Base-by-base conservation (phyloP, 2,888 invertebrate species). In the Eupithecia subfuscata region DNA sequence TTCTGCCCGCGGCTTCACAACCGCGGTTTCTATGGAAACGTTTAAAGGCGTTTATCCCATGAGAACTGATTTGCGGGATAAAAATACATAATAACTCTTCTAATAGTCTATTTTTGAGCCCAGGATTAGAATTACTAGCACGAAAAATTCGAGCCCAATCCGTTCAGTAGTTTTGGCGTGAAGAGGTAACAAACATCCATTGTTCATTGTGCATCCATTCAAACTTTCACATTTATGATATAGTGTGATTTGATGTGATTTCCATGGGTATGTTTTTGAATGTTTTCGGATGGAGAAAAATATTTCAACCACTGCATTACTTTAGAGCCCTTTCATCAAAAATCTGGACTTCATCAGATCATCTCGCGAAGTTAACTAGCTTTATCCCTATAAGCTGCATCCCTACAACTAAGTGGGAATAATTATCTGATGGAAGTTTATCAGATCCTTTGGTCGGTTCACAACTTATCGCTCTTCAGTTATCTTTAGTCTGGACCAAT, bases 371-470 rank as follows among this genome's bases (percentile, higher is more conserved):
- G 12, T 76, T 48, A 65, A 12, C 68, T 6, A 74, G 65, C 30
- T 30, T 30, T 30, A 2, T 30, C 30, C 30, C 30, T 30, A 22
- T 63, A n/a, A 63, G 60, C 77, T 75, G 70, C 52, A 65, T 37
- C 14, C 73, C 72, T 22, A 75, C 74, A 81, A 79, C 75, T 76
- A 78, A 77, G 77, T 79, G 74, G 76, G 77, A 75, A 80, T 81
- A 37, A 37, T 37, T 37, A 81, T 81, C 79, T 64, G 68, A 78
- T 79, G 70, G 40, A 71, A 25, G 64, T 71, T 86, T 90, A 90
- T 90, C 91, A 86, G 90, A 91, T 91, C 85, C 69, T 81, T 73
- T 73, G 84, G 84, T 84, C 82, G 84, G 85, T 85, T 88, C 85
- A 88, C 89, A 86, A 88, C 86, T 87, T 87, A 88, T 89, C 86